These are phyloP conservation scores for Pseudorhiza aurosa DNA, from an alignment of 30 jellyfish, hydroid and myxozoan genomes.

Conservation along the genomic window DNA sequence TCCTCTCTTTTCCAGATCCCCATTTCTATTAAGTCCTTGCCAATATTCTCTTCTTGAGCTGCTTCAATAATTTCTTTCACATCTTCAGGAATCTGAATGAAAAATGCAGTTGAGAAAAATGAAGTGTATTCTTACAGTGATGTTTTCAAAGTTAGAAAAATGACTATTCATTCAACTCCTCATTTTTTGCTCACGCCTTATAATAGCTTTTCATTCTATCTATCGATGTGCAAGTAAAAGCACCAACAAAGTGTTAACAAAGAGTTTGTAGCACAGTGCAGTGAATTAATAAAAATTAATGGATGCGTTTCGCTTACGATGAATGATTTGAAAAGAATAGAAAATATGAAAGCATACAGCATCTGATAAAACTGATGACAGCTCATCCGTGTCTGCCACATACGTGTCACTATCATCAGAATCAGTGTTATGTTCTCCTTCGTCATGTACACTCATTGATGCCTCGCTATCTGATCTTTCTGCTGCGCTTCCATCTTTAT, in stretches of 20 bases:
- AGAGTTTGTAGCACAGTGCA: too few species aligned
- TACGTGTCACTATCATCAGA: slow-evolving; percentile 18
- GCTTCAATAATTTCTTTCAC: slow-evolving; percentile 24
- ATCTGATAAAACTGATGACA: neutral
- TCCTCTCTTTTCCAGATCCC: slow-evolving; percentile 68
- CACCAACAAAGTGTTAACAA: too few species aligned
- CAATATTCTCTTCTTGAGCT: neutral
- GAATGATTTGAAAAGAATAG: neutral
- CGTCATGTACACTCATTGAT: neutral
- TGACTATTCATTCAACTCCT: too few species aligned
- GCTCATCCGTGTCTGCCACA: slow-evolving; percentile 10
- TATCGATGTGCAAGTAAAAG: too few species aligned
- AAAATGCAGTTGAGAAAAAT: too few species aligned
- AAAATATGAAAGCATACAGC: neutral
- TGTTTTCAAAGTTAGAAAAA: too few species aligned
- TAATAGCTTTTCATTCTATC: too few species aligned
- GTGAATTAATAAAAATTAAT: too few species aligned
- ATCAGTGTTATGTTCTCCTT: neutral
- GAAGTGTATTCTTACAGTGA: too few species aligned
- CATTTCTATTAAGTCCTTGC: slow-evolving; percentile 30
- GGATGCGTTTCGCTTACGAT: too few species aligned
- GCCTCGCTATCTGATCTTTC: slow-evolving; percentile 10
- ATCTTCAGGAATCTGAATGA: slow-evolving; percentile 58
- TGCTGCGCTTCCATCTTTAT: slow-evolving; percentile 1
- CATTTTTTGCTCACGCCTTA: too few species aligned